Base-by-base conservation (phyloP, 2,113 vertebrate species). In the Buteo buteo region DNA sequence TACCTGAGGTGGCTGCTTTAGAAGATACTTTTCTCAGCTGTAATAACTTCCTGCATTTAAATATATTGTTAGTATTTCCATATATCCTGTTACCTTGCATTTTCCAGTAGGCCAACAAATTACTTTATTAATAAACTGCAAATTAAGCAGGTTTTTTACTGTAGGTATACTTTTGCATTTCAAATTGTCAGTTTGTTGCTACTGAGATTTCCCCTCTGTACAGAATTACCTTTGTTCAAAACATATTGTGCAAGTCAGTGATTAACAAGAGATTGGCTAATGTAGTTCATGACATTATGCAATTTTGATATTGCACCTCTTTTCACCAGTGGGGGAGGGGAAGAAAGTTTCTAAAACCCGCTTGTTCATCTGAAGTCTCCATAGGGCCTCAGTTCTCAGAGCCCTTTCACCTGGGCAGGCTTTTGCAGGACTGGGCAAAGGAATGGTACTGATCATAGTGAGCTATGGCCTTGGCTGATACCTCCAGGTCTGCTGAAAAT, bases 211-310 rank as follows among this genome's bases (percentile, higher is more conserved):
- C 29, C 71, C 86, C 86, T 97, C 40, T 95, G 72, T 88, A 82
- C 85, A 85, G 89, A 18, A 80, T 80, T 90, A 86, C 85, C 88
- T 83, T 93, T 93, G 95, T 24, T 86, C 92, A 52, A 61, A 81
- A n/a, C 0, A 2, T 32, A 15, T n/a, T 3, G 0, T 13, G 21
- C 36, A 50, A 83, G 90, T 80, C 50, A 71, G 54, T 57, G 57
- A 96, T 96, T 95, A 95, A 94, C 83, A n/a, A 67, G 34, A 38
- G 20, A 22, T 55, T 76, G 58, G 76, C 62, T 70, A 62, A 84
- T 1, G 4, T 34, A 10, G 38, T 38, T 79, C 19, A 7, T 25
- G 25, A 36, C 26, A 25, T 88, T 57, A 61, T 44, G 94, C 83
- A 92, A 59, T 67, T 50, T 66, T 52, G 69, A 38, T 61, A 49